phyloP scores from a whole-genome alignment of 2,797 vertebrate species.

The Liasis olivaceus region DNA sequence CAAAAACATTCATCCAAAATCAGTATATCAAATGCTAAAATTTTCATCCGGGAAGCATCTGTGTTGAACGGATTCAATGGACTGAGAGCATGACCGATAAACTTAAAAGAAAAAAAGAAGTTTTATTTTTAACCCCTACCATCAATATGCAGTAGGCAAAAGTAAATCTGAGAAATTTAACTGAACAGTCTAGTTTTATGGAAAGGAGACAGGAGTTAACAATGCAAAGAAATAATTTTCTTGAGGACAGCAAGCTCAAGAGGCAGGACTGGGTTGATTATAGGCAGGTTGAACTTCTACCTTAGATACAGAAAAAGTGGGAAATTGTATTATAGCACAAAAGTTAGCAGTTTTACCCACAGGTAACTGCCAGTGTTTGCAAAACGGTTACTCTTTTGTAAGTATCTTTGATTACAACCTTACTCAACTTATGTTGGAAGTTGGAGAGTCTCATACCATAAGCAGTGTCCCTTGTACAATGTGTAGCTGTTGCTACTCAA shows the following conservation, averaged over 20 bases:
- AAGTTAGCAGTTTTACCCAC: background rate
- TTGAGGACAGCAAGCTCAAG: background rate
- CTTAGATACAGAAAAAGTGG: background rate
- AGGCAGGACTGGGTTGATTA: background rate
- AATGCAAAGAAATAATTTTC: background rate
- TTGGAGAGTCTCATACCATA: background rate
- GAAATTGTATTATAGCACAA: background rate
- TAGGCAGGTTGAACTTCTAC: background rate
- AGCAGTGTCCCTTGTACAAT: background rate
- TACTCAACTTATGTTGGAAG: background rate
- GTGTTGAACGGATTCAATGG: background rate
- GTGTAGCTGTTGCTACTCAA: background rate
- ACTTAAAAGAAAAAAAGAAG: no score
- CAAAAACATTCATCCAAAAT: no score
- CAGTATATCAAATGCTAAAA: no score
- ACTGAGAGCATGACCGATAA: background rate
- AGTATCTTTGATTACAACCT: background rate
- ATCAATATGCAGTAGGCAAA: background rate
- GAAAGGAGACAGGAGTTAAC: background rate
- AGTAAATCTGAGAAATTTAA: background rate
- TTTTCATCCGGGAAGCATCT: no score
- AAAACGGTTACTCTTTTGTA: background rate
- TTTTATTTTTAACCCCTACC: no score
- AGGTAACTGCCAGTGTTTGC: background rate
- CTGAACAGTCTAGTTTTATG: background rate